These are phyloP conservation scores for Rhingia campestris DNA, from an alignment of 2,888 invertebrate species.

Conservation along the genomic window DNA sequence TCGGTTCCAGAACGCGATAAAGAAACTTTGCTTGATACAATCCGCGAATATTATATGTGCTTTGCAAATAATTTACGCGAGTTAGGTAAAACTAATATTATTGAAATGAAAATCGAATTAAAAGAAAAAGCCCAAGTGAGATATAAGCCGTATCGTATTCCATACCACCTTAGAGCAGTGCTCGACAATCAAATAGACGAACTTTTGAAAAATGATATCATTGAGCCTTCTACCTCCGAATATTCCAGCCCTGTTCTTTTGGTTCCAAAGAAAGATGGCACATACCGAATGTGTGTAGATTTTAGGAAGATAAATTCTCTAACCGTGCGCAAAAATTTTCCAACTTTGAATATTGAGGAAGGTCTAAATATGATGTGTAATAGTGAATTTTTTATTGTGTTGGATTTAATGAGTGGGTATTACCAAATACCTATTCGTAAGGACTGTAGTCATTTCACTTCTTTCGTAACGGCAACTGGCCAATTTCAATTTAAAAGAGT, in stretches of 20 bases:
- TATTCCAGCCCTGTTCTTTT: slow-evolving; percentile 18
- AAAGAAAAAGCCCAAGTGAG: slow-evolving; percentile 11
- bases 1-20: slow-evolving; percentile 1
- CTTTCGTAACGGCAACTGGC: slow-evolving; percentile 18
- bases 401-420: slow-evolving; percentile 21
- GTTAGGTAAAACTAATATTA: slow-evolving; percentile 26
- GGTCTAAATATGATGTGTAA: slow-evolving; percentile 1
- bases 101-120: slow-evolving; percentile 10
- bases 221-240: slow-evolving; percentile 17
- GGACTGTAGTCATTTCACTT: slow-evolving; percentile 14
- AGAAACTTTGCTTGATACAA: background rate
- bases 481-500: slow-evolving; percentile 23
- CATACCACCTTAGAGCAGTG: slow-evolving; percentile 6
- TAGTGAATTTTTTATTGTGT: slow-evolving; percentile 1
- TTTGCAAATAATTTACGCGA: slow-evolving; percentile 6
- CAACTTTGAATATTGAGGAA: slow-evolving; percentile 16
- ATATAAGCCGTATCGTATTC: slow-evolving; percentile 19
- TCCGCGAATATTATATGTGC: slow-evolving; percentile 6
- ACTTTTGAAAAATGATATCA: slow-evolving; percentile 20
- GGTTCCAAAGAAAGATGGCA: slow-evolving; percentile 6
- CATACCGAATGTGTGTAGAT: slow-evolving; percentile 10
- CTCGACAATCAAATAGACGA: slow-evolving; percentile 3
- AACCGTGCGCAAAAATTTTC: slow-evolving; percentile 12
- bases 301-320: slow-evolving; percentile 15
- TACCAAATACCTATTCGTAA: slow-evolving; percentile 13